Base-by-base conservation (phyloP, 2,888 invertebrate species). In the Trisateles emortualis region DNA sequence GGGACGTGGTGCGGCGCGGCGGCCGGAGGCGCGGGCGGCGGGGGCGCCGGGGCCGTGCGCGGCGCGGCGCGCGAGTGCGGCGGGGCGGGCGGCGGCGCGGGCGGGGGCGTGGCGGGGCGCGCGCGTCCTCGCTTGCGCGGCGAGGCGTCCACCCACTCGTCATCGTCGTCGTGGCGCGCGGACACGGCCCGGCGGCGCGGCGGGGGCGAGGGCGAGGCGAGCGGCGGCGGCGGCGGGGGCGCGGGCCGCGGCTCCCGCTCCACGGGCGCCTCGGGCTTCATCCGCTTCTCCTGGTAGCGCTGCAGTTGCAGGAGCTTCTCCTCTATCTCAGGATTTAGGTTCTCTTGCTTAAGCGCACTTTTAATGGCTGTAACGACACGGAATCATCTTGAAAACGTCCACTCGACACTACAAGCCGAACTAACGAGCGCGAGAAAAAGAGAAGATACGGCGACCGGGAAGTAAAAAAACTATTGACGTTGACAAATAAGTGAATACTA, bases 281-380 rank as follows among this genome's bases (percentile, higher is more conserved):
- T 96, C 67, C 95, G 95, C 68, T 95, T 95, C 81, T 97, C 97
- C 78, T 97, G 97, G 77, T 96, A 97, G 43, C 96, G 94, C 86
- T 98, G 98, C 72, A 98, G 93, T 73, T 97, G 97, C 35, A 98
- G 92, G 42, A 98, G 88, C 81, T 98, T 98, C 78, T 98, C 98
- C 83, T 98, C 98, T 64, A 98, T 97, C 87, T 98, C 98, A 0
- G 98, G 98, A 83, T 97, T 97, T 17, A 98, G 93, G 84, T 97
- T 98, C 77, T 98, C 97, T 87, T 97, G 97, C 86, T 97, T 97
- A 57, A 98, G 89, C n/a, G 98, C 98, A 84, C 97, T 97, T 86
- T 97, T 96, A 72, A 98, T 98, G 10, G 98, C 98, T 98, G 93
- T 10, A 68, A 72, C 13, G 26, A 47, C 42, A 50, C n/a, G 17